Conservation (phyloP, 2,797 vertebrate genomes). For the Coregonus ussuriensis region DNA sequence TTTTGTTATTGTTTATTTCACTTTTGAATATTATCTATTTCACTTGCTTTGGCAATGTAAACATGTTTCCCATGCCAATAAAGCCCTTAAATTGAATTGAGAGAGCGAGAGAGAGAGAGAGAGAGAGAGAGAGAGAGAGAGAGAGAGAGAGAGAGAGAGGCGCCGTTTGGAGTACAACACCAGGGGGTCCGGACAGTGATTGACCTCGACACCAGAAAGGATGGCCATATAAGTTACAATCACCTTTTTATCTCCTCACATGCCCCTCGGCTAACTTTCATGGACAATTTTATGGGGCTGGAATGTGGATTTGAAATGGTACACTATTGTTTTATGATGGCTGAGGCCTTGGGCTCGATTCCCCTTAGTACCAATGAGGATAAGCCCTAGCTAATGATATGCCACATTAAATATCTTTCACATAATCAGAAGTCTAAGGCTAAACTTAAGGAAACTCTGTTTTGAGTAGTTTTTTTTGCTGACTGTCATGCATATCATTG, state of each 20-base stretch:
- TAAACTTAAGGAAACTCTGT: not conserved
- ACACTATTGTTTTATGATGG: slow-evolving; percentile 29
- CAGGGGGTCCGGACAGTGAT: slow-evolving; percentile 15
- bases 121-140: too few relatives aligned
- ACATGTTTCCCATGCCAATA: too few relatives aligned
- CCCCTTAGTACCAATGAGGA: slow-evolving; percentile 15
- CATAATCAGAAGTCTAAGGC: slow-evolving; percentile 13
- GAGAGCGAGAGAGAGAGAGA: not conserved
- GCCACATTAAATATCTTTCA: not conserved
- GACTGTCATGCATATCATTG: not conserved
- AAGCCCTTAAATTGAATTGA: too few relatives aligned
- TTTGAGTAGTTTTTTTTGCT: not conserved
- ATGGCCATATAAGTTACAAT: slow-evolving; percentile 41
- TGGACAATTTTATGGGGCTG: slow-evolving; percentile 39
- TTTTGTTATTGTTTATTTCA: too few relatives aligned
- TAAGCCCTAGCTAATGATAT: not conserved
- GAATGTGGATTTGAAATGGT: slow-evolving; percentile 38
- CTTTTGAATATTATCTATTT: too few relatives aligned
- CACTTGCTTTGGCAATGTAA: too few relatives aligned
- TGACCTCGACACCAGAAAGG: slow-evolving; percentile 45
- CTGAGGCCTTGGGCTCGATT: slow-evolving; percentile 8
- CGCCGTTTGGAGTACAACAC: slow-evolving; percentile 13
- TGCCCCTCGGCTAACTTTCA: slow-evolving; percentile 31
- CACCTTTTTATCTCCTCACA: slow-evolving; percentile 14
- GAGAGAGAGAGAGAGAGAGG: too few relatives aligned